Evolutionary conservation across 2,797 vertebrate genomes (phyloP).

Genomic region (Lutjanus campechanus): DNA sequence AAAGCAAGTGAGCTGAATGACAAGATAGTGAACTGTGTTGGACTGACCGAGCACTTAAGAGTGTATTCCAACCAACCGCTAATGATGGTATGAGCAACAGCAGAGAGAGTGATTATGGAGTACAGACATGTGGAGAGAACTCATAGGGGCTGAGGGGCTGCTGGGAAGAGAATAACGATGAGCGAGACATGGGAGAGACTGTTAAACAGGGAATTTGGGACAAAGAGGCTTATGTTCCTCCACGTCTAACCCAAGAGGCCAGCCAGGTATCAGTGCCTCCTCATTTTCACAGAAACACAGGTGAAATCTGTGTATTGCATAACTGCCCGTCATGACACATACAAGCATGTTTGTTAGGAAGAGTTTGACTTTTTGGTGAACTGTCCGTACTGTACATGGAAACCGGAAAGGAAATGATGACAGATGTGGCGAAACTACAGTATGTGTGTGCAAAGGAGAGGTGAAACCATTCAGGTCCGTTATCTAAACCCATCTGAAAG

Average conservation of each 20-base stretch:
- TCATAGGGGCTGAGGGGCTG: slow-evolving; percentile 23
- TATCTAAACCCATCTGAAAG: slow-evolving; percentile 69
- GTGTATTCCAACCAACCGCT: slow-evolving; percentile 23
- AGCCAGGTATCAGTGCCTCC: slow-evolving; percentile 20
- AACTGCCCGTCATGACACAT: neutral
- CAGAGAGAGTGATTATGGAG: slow-evolving; percentile 43
- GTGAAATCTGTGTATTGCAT: slow-evolving; percentile 25
- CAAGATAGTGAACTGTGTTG: slow-evolving; percentile 16
- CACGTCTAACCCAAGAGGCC: slow-evolving; percentile 22
- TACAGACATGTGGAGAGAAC: slow-evolving; percentile 44
- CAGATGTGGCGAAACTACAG: slow-evolving; percentile 26
- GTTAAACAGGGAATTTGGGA: slow-evolving; percentile 52
- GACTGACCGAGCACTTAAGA: slow-evolving; percentile 38
- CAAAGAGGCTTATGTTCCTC: slow-evolving; percentile 57
- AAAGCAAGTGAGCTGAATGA: slow-evolving; percentile 25
- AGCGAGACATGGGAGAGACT: slow-evolving; percentile 49
- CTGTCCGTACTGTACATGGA: neutral
- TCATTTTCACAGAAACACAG: slow-evolving; percentile 25
- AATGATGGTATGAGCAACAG: slow-evolving; percentile 49
- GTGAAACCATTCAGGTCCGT: slow-evolving; percentile 53
- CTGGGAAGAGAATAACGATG: slow-evolving; percentile 30
- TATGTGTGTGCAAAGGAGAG: slow-evolving; percentile 18
- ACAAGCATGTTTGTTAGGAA: slow-evolving; percentile 21
- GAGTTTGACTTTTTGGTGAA: slow-evolving; percentile 53
- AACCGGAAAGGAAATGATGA: slow-evolving; percentile 32